Conservation (phyloP, 2,797 vertebrate genomes). For the Gobio occitaniae region DNA sequence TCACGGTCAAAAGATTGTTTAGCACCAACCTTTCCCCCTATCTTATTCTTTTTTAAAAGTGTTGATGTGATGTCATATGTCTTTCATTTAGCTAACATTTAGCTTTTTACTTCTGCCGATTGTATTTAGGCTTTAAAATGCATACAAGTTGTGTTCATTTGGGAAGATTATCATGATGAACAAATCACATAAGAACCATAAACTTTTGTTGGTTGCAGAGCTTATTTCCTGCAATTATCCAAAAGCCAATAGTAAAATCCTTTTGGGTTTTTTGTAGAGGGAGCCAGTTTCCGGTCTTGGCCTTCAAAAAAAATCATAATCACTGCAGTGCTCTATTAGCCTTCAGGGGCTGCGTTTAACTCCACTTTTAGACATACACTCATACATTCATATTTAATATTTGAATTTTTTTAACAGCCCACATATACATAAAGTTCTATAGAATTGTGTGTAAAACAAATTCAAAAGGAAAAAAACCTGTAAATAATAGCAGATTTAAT, state of each 20-base stretch:
- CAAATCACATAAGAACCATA: neutral
- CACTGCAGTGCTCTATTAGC: neutral
- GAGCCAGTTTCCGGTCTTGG: neutral
- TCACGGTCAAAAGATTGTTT: no score
- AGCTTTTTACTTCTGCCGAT: neutral
- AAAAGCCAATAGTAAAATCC: neutral
- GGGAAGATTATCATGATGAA: neutral
- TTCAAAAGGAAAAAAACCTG: no score
- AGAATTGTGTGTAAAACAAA: no score
- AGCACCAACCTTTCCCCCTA: no score
- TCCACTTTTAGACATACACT: no score
- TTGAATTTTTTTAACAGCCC: no score
- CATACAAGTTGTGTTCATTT: neutral
- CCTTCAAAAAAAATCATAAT: neutral
- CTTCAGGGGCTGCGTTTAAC: neutral
- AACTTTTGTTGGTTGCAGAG: neutral
- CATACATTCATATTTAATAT: no score
- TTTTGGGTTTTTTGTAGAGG: neutral
- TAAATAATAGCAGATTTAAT: no score
- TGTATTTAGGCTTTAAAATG: neutral
- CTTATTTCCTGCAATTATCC: neutral
- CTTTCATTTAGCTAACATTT: neutral
- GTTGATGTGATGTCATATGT: neutral
- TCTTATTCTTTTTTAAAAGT: no score
- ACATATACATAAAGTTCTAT: no score